Base-by-base conservation (phyloP, 2,113 vertebrate genomes). In the Cyanocitta stelleri region DNA sequence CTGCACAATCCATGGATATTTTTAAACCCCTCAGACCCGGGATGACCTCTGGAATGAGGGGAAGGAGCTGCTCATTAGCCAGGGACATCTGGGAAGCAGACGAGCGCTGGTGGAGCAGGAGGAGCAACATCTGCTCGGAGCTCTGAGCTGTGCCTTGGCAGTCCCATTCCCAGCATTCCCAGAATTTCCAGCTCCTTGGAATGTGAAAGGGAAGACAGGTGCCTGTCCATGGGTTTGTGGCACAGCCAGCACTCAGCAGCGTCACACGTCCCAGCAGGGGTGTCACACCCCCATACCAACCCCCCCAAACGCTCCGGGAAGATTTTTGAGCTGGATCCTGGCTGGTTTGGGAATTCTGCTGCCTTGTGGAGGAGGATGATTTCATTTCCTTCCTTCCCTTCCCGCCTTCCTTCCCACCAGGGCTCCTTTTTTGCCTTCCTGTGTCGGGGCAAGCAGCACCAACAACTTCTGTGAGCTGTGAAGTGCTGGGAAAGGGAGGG, bases 241-340 rank as follows among this genome's bases (percentile, higher is more conserved):
- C 6, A 23, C 14, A 12, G 33, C 43, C n/a, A 19, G 6, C 24
- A 0, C 21, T 51, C 33, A 4, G 10, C 12, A 3, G 18, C 5
- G 5, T 21, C 22, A 1, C 37, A 41, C 41, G 7, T 11, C 9
- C 59, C 56, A 32, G 43, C 6, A 1, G 8, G 16, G 39, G 15
- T 46, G 46, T 35, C 12, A 16, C 51, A 5, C 7, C 0, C 58
- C 0, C 37, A 0, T 2, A 10, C 11, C 81, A 6, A 22, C 8
- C 32, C 39, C 22, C 49, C 41, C 7, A 2, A 3, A 22, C 3
- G 0, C 32, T 52, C 30, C 2, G 22, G 2, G 7, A 10, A 17
- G 59, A 3, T 7, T 59, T 48, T 3, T 32, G 48, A 56, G 85
- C 39, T 48, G 52, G 27, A 74, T 81, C n/a, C 71, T 5, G 41